Conservation (phyloP, 2,888 invertebrate genomes). For the Asteroscopus sphinx region DNA sequence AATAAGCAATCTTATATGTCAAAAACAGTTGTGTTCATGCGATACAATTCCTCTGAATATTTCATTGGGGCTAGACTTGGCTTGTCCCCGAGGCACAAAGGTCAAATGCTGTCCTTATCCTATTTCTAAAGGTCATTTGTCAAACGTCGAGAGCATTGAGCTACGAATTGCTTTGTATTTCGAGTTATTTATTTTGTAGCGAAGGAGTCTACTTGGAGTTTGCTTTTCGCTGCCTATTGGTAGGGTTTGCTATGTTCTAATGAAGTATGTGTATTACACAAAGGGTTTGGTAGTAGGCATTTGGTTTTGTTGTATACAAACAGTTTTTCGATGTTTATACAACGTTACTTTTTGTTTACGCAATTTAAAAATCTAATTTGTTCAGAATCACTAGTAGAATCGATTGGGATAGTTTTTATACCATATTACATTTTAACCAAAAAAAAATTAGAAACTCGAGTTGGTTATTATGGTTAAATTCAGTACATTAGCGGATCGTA, state of each 20-base stretch:
- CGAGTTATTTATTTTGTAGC: constrained; percentile 24
- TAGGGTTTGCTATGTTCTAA: not conserved
- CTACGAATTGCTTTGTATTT: constrained; percentile 43
- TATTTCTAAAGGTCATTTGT: constrained; percentile 69
- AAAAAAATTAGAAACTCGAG: too few relatives aligned
- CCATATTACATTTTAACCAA: too few relatives aligned
- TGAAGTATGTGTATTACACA: too few relatives aligned
- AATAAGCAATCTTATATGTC: constrained; percentile 35
- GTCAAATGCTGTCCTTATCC: constrained; percentile 66
- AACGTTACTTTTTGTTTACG: too few relatives aligned
- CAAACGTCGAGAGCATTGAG: constrained; percentile 57
- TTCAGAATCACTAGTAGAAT: too few relatives aligned
- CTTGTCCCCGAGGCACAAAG: constrained; percentile 59
- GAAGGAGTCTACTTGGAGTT: not conserved
- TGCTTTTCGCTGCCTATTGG: not conserved
- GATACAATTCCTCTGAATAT: constrained; percentile 61
- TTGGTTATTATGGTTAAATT: too few relatives aligned
- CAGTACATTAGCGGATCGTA: too few relatives aligned
- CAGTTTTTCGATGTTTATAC: too few relatives aligned
- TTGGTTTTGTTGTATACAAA: too few relatives aligned
- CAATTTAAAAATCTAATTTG: too few relatives aligned
- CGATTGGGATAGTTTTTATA: too few relatives aligned
- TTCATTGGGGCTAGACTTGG: constrained; percentile 55
- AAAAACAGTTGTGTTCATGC: constrained; percentile 37
- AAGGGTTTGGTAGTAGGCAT: too few relatives aligned